Base-by-base conservation (phyloP, 1,140 invertebrate species). In the Macrobrachium nipponense region DNA sequence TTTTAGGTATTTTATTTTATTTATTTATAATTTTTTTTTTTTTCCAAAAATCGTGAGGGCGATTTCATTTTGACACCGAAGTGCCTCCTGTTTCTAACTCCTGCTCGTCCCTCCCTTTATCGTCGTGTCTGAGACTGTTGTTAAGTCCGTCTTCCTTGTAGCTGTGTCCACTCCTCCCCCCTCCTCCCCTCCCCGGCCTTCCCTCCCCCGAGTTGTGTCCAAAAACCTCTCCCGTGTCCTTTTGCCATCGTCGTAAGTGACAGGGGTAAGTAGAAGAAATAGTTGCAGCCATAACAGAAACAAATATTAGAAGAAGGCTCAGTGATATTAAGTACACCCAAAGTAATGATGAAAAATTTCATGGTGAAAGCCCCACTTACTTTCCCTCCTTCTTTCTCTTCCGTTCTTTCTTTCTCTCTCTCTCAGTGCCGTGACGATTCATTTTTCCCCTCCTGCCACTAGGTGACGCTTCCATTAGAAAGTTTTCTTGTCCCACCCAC, bases 281-380 rank as follows among this genome's bases (percentile, higher is more conserved):
- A 70, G 68, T 70, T 70, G 23, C 23, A 43, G 36, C 68, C 36
- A 70, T 70, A 70, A 70, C 68, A 70, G 68, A 70, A 70, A 70
- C 68, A 70, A 70, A 70, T 70, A 70, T 70, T 70, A 70, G 68
- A 70, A 27, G 23, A 70, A 70, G 51, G 68, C 68, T 70, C 68
- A 70, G 68, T 70, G 68, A 70, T 70, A 70, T 70, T 70, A 70
- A 70, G 68, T 70, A 70, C 68, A 70, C 51, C 68, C 23, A 70
- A 43, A 70, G 68, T 70, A 70, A 70, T 70, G 68, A 70, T 70
- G 68, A 70, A 70, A 70, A 70, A 70, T 27, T 23, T 70, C 36
- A 43, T 43, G 23, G 68, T 27, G 68, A 70, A 70, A 70, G 68
- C 68, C 36, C 20, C 51, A 51, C 27, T 36, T 36, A 51, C 51